A percentile compares a stretch with the other conserved stretches of the same genome.
Evolutionary conservation across 1,140 invertebrate species (phyloP).

Genomic region (Holcopasites calliopsidis): DNA sequence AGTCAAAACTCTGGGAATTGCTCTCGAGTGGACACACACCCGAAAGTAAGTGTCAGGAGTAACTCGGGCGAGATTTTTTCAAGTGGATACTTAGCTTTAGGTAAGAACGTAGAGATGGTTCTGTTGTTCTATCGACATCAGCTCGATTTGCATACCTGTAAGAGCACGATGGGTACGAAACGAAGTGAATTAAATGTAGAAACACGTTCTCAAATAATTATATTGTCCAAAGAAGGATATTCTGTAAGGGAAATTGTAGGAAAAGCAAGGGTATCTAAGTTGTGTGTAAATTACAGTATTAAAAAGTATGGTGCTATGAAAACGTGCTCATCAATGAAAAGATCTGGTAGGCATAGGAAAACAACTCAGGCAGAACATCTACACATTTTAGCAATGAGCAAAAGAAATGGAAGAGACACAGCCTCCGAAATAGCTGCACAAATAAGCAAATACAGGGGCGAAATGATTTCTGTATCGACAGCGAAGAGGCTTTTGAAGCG

Average conservation of each 20-base stretch:
- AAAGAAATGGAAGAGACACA: conserved; percentile 13
- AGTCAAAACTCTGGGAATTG: no score
- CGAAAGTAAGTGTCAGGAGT: no score
- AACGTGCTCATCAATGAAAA: neutral
- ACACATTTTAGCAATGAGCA: neutral
- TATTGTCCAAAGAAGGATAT: neutral
- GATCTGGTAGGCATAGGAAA: neutral
- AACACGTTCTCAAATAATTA: neutral
- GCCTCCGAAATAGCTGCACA: no score
- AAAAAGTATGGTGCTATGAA: no score
- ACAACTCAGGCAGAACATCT: conserved; percentile 1
- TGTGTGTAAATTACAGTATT: neutral
- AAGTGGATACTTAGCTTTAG: no score
- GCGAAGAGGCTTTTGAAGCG: no score
- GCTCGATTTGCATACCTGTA: no score
- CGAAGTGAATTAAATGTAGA: neutral
- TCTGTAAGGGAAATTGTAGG: neutral
- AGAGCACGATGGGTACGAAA: neutral
- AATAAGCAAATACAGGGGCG: no score
- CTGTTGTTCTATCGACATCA: no score
- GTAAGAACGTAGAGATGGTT: neutral
- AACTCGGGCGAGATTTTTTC: no score
- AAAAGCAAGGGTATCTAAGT: neutral
- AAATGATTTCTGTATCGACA: no score
- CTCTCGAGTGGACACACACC: no score